Evolutionary conservation across 2,113 vertebrate genomes (phyloP).

Genomic region (Thermophis baileyi): DNA sequence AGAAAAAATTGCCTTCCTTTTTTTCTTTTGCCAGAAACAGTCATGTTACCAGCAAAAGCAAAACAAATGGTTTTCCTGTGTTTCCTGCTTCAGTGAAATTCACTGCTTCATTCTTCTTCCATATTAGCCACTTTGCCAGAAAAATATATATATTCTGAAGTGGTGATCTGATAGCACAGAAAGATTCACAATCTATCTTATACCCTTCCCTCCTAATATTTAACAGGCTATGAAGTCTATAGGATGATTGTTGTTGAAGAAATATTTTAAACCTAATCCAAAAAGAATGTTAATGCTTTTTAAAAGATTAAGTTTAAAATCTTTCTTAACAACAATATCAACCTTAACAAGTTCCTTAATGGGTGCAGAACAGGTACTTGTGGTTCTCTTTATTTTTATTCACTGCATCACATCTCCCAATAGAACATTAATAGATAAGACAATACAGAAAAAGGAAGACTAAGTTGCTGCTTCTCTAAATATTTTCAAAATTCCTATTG

Average conservation of each 20-base stretch:
- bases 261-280: background rate
- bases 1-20: background rate
- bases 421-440: background rate
- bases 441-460: background rate
- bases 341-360: background rate
- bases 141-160: background rate
- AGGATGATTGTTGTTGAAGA: background rate
- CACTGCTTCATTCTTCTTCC: background rate
- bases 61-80: background rate
- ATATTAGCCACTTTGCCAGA: background rate
- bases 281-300: background rate
- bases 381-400: background rate
- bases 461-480: background rate
- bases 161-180: background rate
- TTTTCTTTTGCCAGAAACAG: background rate
- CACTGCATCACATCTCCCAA: background rate
- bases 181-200: background rate
- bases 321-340: background rate
- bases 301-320: background rate
- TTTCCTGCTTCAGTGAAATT: background rate
- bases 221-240: background rate
- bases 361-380: background rate
- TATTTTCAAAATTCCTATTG: background rate
- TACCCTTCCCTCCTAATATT: background rate
- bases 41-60: background rate